Evolutionary conservation across 2,797 vertebrate genomes (phyloP).

Genomic region (Catharus ustulatus): DNA sequence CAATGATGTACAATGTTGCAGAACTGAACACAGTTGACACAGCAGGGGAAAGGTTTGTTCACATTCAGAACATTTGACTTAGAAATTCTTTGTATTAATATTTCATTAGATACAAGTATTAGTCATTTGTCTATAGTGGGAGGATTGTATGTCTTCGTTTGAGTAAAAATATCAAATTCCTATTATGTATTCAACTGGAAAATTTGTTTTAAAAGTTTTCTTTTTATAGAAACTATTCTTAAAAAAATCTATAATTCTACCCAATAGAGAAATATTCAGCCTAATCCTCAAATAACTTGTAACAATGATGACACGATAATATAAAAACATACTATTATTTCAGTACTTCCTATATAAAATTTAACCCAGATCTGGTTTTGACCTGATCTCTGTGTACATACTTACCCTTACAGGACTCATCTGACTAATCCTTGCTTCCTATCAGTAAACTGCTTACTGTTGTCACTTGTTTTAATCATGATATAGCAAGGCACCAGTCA

Average conservation of each 20-base stretch:
- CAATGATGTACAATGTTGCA: slow-evolving; percentile 95
- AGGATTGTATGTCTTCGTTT: neutral
- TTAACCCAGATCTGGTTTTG: neutral
- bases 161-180: neutral
- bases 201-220: neutral
- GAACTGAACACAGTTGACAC: slow-evolving; percentile 88
- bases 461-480: neutral
- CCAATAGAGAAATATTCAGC: neutral
- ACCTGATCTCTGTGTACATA: neutral
- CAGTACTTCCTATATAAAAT: neutral
- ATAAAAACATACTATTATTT: neutral
- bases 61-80: neutral
- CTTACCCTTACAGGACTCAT: neutral
- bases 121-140: neutral
- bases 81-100: neutral
- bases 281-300: neutral
- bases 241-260: neutral
- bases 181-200: neutral
- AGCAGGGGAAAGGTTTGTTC: slow-evolving; percentile 82
- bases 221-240: neutral
- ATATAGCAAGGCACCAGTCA: neutral
- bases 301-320: neutral
- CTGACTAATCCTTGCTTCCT: neutral
- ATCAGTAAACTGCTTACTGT: neutral
- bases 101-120: neutral